Base-by-base conservation (phyloP, 2,113 vertebrate species). In the Eulacestoma nigropectus region DNA sequence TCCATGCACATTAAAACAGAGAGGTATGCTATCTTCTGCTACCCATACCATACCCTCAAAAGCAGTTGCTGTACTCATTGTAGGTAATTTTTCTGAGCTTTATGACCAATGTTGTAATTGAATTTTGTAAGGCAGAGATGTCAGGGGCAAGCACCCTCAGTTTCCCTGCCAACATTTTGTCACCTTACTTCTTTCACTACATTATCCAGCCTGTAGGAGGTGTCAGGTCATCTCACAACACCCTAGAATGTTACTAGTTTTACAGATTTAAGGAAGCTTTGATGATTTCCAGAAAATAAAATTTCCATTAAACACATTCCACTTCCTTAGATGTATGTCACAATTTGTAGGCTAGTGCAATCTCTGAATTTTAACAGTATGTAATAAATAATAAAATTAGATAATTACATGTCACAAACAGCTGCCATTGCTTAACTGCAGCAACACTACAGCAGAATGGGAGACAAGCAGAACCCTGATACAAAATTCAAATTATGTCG, bases 1-100 rank as follows among this genome's bases (percentile, higher is more conserved):
- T 92, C 37, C 29, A 46, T 0, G 0, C 20, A 19, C 16, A 30
- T 60, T 19, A 49, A 84, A 47, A 20, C 8, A 86, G 16, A 85
- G 11, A 69, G 1, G 5, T 22, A 14, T 35, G 11, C 35, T 39
- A 19, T 47, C 19, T 83, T 46, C 27, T 44, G 44, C 2, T 6
- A 3, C 6, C 23, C 2, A 0, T 3, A 10, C 6, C 14, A 21
- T 49, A 18, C 3, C 10, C 11, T 39, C 39, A 65, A 57, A 76
- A 78, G 20, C 13, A 62, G 23, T 19, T 76, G 25, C 44, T 76
- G 4, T 42, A 60, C 12, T 49, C 59, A 5, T 2, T 25, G 23
- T 25, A 62, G 7, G 22, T n/a, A 49, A 42, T 73, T 77, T 83
- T 56, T 22, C 23, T 62, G 15, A 60, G 16, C 7, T 11, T 87